Evolutionary conservation across 2,888 invertebrate species (phyloP).

Genomic region (Lycophotia porphyrea): DNA sequence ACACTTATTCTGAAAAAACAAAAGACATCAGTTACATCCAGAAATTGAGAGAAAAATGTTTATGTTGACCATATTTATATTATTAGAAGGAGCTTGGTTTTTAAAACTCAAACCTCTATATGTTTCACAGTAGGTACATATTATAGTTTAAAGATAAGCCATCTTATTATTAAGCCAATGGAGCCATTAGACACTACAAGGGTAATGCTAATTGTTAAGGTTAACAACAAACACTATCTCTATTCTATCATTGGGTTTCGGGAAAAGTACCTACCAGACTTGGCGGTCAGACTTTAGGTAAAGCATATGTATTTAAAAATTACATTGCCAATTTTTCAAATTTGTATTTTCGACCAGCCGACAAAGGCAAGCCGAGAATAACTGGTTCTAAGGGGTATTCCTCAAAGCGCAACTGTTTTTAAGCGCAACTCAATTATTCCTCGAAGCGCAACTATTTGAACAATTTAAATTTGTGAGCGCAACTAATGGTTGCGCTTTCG

Average conservation of each 20-base stretch:
- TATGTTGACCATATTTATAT: not conserved
- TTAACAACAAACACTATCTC: not conserved
- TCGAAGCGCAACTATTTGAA: too few species aligned
- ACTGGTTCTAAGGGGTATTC: too few species aligned
- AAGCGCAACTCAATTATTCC: too few species aligned
- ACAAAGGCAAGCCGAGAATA: not conserved
- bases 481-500: too few species aligned
- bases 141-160: not conserved
- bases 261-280: not conserved
- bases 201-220: not conserved
- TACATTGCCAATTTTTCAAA: too few species aligned
- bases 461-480: too few species aligned
- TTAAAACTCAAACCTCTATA: not conserved
- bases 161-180: not conserved
- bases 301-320: not conserved
- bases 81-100: not conserved
- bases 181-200: not conserved
- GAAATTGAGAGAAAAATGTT: not conserved
- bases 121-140: not conserved
- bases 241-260: not conserved
- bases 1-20: conserved; percentile 73
- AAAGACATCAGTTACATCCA: not conserved
- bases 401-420: too few species aligned
- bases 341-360: not conserved
- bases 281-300: not conserved